Evolutionary conservation across 2,888 invertebrate genomes (phyloP), one percentile per base, ranked within the genome.

Genomic region (Nymphalis polychloros): DNA sequence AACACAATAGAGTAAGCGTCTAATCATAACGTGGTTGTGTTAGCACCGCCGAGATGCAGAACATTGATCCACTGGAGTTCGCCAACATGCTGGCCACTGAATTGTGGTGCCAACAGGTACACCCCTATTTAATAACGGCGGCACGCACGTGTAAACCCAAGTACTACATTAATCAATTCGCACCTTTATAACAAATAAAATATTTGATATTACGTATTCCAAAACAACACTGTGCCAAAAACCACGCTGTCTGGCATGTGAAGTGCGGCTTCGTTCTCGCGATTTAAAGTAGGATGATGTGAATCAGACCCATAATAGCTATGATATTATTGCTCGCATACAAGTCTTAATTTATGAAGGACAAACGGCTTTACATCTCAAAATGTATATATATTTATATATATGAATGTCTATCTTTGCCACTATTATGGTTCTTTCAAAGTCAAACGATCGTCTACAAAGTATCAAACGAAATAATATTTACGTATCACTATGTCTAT

Each of bases 61-160:
- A 90, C 86, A 95, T 96, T 94, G 96, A 97, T 93, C 95, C 96
- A 86, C 94, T 95, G 93, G 97, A 97, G 94, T 96, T 97, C 87
- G 96, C 96, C 81, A 96, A 95, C 92, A 96, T 96, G 91, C 94
- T 97, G 84, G 96, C 96, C 84, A 96, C 95, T 87, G 97, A 97
- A 94, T 93, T 95, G 86, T 95, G 96, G 93, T 96, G 96, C 93
- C 96, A 96, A 91, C 96, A 97, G 95, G 96, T 96, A 95, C 73
- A 77, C 68, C 69, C 55, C 59, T 20, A 47, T 19, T 19, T 20
- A 48, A 61, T 46, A 55, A 66, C 41, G 19, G 20, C 48, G 52
- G 63, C 59, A 20, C 35, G 20, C 48, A 52, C 5, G 48, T 13
- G 63, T 60, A n/a, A 50, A 47, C 13, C 17, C 50, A 62, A 49